Base-by-base conservation (phyloP, 2,113 vertebrate species). In the Macquaria ambigua region DNA sequence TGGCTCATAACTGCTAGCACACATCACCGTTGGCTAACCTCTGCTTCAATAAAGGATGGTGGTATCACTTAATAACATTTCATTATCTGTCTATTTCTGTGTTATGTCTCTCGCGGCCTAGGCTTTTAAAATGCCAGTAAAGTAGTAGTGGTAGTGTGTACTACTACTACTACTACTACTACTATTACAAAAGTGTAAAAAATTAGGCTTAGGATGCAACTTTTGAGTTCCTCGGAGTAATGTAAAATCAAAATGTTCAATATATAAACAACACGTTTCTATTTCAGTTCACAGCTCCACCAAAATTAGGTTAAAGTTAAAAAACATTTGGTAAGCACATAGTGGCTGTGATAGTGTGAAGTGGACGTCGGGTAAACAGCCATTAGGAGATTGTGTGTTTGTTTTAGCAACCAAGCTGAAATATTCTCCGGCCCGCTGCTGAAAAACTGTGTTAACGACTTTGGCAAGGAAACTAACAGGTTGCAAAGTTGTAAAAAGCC, bases 1-100 rank as follows among this genome's bases (percentile, higher is more conserved):
- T 77, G 48, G 81, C 81, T 84, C 87, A 87, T 84, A 83, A 85
- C 80, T 86, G 73, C 72, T 31, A 62, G 67, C 77, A 79, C 85
- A 84, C 73, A 81, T 89, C 87, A 88, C 88, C 46, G 61, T 48
- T 84, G 89, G 86, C 89, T 92, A 83, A 92, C 87, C 88, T 87
- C 77, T 62, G 67, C 81, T 71, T 82, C 50, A 59, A 53, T 69
- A 67, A 74, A 55, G 20, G 0, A 28, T 12, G 34, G 56, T 56
- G 81, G 85, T 83, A 79, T 79, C 81, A 87, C 77, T 56, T 63
- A 79, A 80, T 62, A 81, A 79, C 67, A 81, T 74, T 82, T 31
- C 63, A 85, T 85, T 56, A 85, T 75, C 39, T 31, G 39, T 11
- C 41, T 18, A 10, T 70, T 61, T 62, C 46, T 79, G 41, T 76